Evolutionary conservation across 2,888 invertebrate genomes (phyloP).

Genomic region (Ormyrus rosae): DNA sequence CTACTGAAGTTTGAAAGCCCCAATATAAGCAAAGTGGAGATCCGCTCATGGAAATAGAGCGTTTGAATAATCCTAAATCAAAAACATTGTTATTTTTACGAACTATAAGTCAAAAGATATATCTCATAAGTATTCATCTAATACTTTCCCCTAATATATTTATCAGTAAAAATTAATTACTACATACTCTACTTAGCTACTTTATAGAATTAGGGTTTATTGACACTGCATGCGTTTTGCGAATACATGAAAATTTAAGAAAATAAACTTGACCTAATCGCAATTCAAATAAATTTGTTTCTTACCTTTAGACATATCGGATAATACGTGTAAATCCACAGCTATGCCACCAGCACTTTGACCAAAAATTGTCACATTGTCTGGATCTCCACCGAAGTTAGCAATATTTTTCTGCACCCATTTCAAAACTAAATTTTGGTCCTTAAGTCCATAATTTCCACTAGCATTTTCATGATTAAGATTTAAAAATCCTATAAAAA

Average conservation of each 20-base stretch:
- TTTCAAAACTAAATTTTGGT: slow-evolving; percentile 78
- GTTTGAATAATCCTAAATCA: slow-evolving; percentile 56
- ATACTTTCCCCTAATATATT: not conserved
- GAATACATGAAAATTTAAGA: no score
- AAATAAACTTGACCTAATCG: no score
- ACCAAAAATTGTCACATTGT: slow-evolving; percentile 78
- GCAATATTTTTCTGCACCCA: slow-evolving; percentile 78
- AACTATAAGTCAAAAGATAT: no score
- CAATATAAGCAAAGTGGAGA: slow-evolving; percentile 59
- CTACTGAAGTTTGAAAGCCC: slow-evolving; percentile 55
- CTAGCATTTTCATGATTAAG: slow-evolving; percentile 60
- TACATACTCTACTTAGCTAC: no score
- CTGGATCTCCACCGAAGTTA: slow-evolving; percentile 77
- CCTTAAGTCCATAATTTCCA: slow-evolving; percentile 70
- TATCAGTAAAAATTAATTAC: not conserved
- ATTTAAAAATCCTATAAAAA: slow-evolving; percentile 60
- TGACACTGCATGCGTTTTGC: no score
- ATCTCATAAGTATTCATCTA: no score
- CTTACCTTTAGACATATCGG: slow-evolving; percentile 60
- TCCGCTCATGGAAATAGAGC: slow-evolving; percentile 61
- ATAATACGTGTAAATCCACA: slow-evolving; percentile 61
- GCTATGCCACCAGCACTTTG: slow-evolving; percentile 77
- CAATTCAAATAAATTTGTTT: no score
- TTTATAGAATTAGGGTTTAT: no score
- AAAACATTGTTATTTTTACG: not conserved